Evolutionary conservation across 2,113 vertebrate species (phyloP).

Genomic region (Todiramphus saurophagus): DNA sequence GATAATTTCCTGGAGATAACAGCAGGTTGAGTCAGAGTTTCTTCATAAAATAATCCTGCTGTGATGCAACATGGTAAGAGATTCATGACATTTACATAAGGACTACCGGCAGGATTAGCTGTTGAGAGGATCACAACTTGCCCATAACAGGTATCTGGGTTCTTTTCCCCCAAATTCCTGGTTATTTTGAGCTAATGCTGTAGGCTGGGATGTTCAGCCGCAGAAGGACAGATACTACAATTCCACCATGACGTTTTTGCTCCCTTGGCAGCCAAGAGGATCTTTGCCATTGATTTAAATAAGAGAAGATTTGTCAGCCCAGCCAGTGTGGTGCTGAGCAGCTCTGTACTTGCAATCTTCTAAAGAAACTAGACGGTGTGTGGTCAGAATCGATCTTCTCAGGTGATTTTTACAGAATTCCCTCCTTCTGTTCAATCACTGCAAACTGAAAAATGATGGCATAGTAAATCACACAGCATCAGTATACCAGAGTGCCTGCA

Average conservation of each 20-base stretch:
- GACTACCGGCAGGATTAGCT: background rate
- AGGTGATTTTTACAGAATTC: background rate
- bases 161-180: background rate
- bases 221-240: background rate
- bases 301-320: background rate
- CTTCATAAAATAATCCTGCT: constrained; percentile 50
- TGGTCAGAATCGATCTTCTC: background rate
- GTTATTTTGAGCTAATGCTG: background rate
- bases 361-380: background rate
- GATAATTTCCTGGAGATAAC: background rate
- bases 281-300: background rate
- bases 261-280: background rate
- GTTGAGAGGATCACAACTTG: background rate
- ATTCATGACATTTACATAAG: background rate
- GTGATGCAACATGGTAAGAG: background rate
- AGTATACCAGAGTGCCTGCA: background rate
- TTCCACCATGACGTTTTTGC: background rate
- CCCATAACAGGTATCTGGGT: background rate
- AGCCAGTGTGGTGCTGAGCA: background rate
- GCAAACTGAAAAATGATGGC: background rate
- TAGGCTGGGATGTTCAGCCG: background rate
- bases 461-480: background rate
- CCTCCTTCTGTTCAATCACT: background rate
- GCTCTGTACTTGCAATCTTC: background rate
- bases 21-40: constrained; percentile 26